Conservation (phyloP, 2,113 vertebrate species). For the Heterochromis multidens region DNA sequence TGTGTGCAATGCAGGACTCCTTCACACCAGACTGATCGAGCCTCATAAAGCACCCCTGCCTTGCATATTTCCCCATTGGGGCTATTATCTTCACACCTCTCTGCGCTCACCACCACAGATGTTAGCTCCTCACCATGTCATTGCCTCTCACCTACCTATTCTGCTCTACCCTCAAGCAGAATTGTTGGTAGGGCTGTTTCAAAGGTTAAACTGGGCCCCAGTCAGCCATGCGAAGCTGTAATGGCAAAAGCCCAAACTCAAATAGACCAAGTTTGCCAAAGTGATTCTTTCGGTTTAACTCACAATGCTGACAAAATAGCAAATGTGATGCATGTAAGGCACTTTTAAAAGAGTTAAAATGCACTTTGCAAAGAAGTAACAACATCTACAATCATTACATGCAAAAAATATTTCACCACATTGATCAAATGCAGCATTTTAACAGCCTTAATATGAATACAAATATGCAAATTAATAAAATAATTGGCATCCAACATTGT, state of each 20-base stretch:
- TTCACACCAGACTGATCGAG: constrained; percentile 67
- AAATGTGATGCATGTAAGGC: constrained; percentile 9
- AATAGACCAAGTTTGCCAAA: constrained; percentile 63
- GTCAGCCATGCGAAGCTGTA: constrained; percentile 55
- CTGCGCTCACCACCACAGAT: constrained; percentile 49
- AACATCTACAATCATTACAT: not conserved
- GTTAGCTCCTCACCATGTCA: constrained; percentile 36
- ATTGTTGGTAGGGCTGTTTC: constrained; percentile 4
- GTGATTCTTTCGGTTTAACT: constrained; percentile 45
- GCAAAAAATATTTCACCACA: not conserved
- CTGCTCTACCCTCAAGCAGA: constrained; percentile 25
- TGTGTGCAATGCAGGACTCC: constrained; percentile 56
- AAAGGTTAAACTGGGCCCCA: constrained; percentile 55
- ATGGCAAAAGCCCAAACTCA: constrained; percentile 67
- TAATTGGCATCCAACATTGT: not conserved
- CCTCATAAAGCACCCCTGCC: constrained; percentile 55
- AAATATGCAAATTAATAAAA: not conserved
- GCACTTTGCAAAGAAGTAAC: not conserved
- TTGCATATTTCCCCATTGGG: constrained; percentile 68
- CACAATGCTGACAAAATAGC: constrained; percentile 15
- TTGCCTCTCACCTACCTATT: constrained; percentile 28
- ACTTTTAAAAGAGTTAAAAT: constrained; percentile 16
- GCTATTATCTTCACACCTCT: constrained; percentile 76
- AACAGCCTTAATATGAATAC: not conserved
- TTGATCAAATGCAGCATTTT: not conserved